A percentile compares a stretch with the other conserved stretches of the same genome.
These are phyloP conservation scores for Eupelmus urozonus DNA, from an alignment of 2,888 invertebrate genomes.

Conservation along the genomic window DNA sequence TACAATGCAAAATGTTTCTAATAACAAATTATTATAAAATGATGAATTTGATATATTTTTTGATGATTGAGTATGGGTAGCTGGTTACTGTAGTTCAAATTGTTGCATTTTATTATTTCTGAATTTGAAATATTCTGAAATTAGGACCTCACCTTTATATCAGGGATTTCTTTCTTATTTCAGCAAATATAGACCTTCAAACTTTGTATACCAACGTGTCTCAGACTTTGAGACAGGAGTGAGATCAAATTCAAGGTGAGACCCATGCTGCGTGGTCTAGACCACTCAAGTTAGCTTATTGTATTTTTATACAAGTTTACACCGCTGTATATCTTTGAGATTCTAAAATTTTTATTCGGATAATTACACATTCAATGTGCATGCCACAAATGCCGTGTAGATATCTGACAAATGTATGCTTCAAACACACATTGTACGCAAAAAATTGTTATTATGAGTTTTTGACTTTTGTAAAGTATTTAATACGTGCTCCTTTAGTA, in stretches of 20 bases:
- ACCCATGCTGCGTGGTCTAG: slow-evolving; percentile 75
- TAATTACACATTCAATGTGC: slow-evolving; percentile 70
- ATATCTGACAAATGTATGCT: slow-evolving; percentile 70
- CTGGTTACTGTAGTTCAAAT: background rate
- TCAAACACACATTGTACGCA: slow-evolving; percentile 66
- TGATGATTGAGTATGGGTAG: no score
- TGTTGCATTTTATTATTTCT: slow-evolving; percentile 18
- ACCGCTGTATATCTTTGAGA: slow-evolving; percentile 70
- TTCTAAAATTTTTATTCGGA: slow-evolving; percentile 52
- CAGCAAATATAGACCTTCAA: slow-evolving; percentile 81
- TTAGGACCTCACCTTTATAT: slow-evolving; percentile 69
- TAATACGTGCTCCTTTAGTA: slow-evolving; percentile 53
- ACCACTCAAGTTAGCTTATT: slow-evolving; percentile 73
- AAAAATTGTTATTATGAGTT: slow-evolving; percentile 44
- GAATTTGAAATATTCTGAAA: slow-evolving; percentile 54
- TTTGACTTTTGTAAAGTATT: slow-evolving; percentile 42
- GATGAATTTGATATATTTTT: no score
- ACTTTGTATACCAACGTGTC: slow-evolving; percentile 80
- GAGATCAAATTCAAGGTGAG: slow-evolving; percentile 80
- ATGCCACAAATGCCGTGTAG: slow-evolving; percentile 73
- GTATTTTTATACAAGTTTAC: slow-evolving; percentile 69
- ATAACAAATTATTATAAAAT: no score
- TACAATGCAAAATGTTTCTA: no score
- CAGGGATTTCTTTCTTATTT: slow-evolving; percentile 79
- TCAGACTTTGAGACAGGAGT: slow-evolving; percentile 80